Base-by-base conservation (phyloP, 2,888 invertebrate species). In the Sepioteuthis lessoniana region DNA sequence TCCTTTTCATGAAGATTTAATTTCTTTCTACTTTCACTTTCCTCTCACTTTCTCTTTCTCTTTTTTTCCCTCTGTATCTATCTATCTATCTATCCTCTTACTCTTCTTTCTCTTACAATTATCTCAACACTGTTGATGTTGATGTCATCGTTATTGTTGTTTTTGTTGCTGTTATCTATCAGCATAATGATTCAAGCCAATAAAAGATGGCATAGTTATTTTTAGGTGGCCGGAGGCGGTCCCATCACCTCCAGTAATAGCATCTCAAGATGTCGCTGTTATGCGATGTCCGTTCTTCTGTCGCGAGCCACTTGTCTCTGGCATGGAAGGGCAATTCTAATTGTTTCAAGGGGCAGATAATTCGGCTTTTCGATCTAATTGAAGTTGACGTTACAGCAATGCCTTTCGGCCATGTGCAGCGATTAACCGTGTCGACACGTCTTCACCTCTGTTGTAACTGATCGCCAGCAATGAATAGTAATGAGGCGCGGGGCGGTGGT, bases 401-500 rank as follows among this genome's bases (percentile, higher is more conserved):
- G 76, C 76, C 76, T 35, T 76, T 76, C 35, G 76, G 76, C 76
- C 76, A 35, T 19, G 76, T 16, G n/a, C n/a, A n/a, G 76, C 76
- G 76, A n/a, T 76, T 76, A 76, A 76, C n/a, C n/a, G 76, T n/a
- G n/a, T 76, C 76, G 76, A 76, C n/a, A n/a, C n/a, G n/a, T 76
- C n/a, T 13, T 76, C 76, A 35, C 76, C n/a, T n/a, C 76, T 35
- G 55, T 25, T 55, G 55, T 55, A 55, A 55, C 55, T 55, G 55
- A 55, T 76, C n/a, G n/a, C 13, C 76, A n/a, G 76, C 16, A 76
- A 76, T 76, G 76, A 76, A 76, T 76, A 76, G n/a, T 35, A n/a
- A 76, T n/a, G n/a, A n/a, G n/a, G n/a, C 76, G n/a, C 16, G 13
- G 16, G n/a, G 76, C 25, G 5, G 25, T 55, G 25, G 55, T 21